Base-by-base conservation (phyloP, 1,140 invertebrate genomes). In the Ganaspis sp. region DNA sequence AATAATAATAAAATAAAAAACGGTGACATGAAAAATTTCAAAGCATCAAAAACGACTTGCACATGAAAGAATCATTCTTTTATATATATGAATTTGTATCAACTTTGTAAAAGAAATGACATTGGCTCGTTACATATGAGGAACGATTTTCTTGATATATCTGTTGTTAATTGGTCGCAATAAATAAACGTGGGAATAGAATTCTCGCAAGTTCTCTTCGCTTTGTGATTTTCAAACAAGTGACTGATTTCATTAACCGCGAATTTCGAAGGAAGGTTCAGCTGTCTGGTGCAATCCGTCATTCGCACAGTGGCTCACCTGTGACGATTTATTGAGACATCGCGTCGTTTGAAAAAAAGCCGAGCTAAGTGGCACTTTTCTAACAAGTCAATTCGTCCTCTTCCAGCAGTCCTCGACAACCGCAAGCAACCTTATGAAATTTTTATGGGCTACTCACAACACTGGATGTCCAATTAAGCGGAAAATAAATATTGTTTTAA, bases 311-410 rank as follows among this genome's bases (percentile, higher is more conserved):
- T 64, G 58, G 23, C 15, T 64, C 58, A 64, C 58, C 58, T 64
- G 58, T 64, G 58, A 64, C 58, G 15, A 64, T 64, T 64, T 64
- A 64, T 64, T 64, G 58, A 64, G 58, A 64, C 58, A 64, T 64
- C 54, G 54, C 21, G 23, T 15, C 8, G 29, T 17, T 4, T 17
- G 17, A n/a, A 64, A 64, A 58, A 29, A 64, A 64, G 15, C 12
- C 26, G 9, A 64, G 12, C 5, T 64, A 64, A 64, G 58, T 64
- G 12, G 58, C 58, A 64, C 58, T 64, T 64, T 64, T 64, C 58
- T 29, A 64, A 64, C 58, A 64, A 64, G 58, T 64, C 58, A 64
- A 64, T 64, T 64, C 58, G 23, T 64, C 58, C 58, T 64, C 21
- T 64, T 64, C 23, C 58, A 64, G 9, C 23, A 11, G 23, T n/a